Evolutionary conservation across 30 jellyfish, hydroid and myxozoan genomes (phyloP), one percentile per base, ranked within the genome.

Genomic region (Chrysaora quinquecirrha): DNA sequence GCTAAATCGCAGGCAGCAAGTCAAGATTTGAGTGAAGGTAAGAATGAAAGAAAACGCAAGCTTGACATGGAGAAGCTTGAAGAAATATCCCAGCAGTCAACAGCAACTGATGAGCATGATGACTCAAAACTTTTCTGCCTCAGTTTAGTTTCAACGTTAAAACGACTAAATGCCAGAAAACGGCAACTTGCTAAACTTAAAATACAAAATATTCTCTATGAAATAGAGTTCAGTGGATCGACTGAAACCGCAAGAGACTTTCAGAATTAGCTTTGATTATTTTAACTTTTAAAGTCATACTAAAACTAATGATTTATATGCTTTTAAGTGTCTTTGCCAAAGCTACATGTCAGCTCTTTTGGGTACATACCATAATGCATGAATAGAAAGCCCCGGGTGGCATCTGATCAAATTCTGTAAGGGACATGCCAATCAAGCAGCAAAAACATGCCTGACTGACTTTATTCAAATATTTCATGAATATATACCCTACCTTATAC

Each of bases 111-210:
- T 52, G 92, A 82, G 38, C 92, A 85, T 4, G 95, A 85, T 30
- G 95, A 85, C 29, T 75, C 87, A 34, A 75, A 75, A 64, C 78
- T 85, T 22, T 85, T 85, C 64, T 85, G 95, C 75, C 86, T 85
- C 33, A 85, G 95, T 50, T 67, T 85, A 31, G 68, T 85, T 34
- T 75, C 95, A 29, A 85, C 95, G 29, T 66, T 85, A 48, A 74
- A 75, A 75, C 70, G 95, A 67, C 76, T 85, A 12, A 80, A 46
- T 30, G 49, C 87, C 56, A 46, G 82, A 67, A 85, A 75, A 33
- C 35, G 89, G 30, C 95, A 85, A 49, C 78, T 75, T 7, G 95
- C 95, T 46, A 85, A 85, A 85, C n/a, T 85, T 23, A 71, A 75
- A 64, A 66, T 85, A 7, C 95, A 85, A 48, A 85, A 75, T 65